Conservation (phyloP, 2,888 invertebrate species). For the Dryocosmus kuriphilus region DNA sequence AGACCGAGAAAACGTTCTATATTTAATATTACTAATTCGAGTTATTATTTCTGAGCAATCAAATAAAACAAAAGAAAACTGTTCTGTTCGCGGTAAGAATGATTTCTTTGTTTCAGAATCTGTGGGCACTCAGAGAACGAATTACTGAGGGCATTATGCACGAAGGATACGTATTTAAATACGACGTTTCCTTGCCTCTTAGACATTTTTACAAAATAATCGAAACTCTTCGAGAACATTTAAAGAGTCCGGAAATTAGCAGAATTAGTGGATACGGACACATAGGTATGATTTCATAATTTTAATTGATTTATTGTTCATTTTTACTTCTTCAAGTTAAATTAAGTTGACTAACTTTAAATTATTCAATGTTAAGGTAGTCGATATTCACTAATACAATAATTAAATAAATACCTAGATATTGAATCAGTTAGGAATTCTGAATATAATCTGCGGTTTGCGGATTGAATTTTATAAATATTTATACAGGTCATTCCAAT, state of each 20-base stretch:
- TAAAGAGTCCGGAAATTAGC: slow-evolving; percentile 82
- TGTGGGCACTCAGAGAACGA: slow-evolving; percentile 93
- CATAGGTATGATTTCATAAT: slow-evolving; percentile 81
- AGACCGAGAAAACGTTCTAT: too few relatives aligned
- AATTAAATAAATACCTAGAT: not conserved
- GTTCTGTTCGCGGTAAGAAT: slow-evolving; percentile 34
- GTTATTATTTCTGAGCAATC: not conserved
- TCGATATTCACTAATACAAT: not conserved
- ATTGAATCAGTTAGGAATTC: slow-evolving; percentile 12
- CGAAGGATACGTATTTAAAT: slow-evolving; percentile 96
- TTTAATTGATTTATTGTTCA: not conserved
- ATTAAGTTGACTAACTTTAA: not conserved
- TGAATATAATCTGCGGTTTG: not conserved
- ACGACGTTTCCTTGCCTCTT: slow-evolving; percentile 95
- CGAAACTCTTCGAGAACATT: slow-evolving; percentile 82
- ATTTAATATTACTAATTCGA: too few relatives aligned
- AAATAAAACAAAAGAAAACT: not conserved
- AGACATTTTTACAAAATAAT: slow-evolving; percentile 91
- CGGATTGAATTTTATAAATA: not conserved
- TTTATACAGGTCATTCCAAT: slow-evolving; percentile 32
- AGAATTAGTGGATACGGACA: slow-evolving; percentile 95
- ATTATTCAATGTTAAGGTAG: not conserved
- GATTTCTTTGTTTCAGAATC: slow-evolving; percentile 77
- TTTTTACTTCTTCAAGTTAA: not conserved
- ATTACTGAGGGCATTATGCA: slow-evolving; percentile 87